Conservation (phyloP, 2,888 invertebrate species). For the Helobdella robusta region DNA sequence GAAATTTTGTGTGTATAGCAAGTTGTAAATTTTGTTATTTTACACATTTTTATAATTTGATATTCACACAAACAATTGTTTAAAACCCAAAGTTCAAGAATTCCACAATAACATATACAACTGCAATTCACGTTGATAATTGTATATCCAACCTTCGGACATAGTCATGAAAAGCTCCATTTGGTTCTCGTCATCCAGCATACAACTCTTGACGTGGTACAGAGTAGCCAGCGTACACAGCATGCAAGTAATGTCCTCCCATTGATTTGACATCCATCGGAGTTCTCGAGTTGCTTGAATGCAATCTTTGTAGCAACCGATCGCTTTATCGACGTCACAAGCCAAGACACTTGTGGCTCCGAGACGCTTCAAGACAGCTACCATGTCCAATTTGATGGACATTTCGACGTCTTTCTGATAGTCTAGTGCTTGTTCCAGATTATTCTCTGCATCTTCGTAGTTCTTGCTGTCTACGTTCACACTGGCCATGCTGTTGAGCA, state of each 20-base stretch:
- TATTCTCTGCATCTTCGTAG: conserved; percentile 44
- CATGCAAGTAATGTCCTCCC: conserved; percentile 42
- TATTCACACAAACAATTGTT: too few relatives aligned
- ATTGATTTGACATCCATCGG: conserved; percentile 37
- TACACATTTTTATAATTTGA: too few relatives aligned
- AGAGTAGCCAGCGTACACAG: conserved; percentile 46
- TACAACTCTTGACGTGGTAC: conserved; percentile 46
- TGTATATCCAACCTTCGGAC: conserved; percentile 42
- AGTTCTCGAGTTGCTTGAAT: conserved; percentile 44
- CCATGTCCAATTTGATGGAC: conserved; percentile 46
- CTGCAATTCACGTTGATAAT: too few relatives aligned
- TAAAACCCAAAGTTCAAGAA: too few relatives aligned
- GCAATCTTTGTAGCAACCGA: conserved; percentile 46
- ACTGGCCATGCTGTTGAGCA: conserved; percentile 46
- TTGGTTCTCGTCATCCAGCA: conserved; percentile 41
- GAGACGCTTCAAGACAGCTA: conserved; percentile 43
- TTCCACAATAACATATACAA: too few relatives aligned
- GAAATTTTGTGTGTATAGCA: too few relatives aligned
- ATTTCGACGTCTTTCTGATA: conserved; percentile 44
- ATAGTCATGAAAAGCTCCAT: conserved; percentile 41
- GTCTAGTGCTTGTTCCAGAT: conserved; percentile 46
- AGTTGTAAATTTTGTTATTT: too few relatives aligned
- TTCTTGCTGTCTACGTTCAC: conserved; percentile 46
- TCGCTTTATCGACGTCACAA: conserved; percentile 46
- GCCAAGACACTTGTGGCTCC: conserved; percentile 46